Evolutionary conservation across 2,888 invertebrate species (phyloP), one percentile per base, ranked within the genome.

Genomic region (Caenorhabditis japonica): DNA sequence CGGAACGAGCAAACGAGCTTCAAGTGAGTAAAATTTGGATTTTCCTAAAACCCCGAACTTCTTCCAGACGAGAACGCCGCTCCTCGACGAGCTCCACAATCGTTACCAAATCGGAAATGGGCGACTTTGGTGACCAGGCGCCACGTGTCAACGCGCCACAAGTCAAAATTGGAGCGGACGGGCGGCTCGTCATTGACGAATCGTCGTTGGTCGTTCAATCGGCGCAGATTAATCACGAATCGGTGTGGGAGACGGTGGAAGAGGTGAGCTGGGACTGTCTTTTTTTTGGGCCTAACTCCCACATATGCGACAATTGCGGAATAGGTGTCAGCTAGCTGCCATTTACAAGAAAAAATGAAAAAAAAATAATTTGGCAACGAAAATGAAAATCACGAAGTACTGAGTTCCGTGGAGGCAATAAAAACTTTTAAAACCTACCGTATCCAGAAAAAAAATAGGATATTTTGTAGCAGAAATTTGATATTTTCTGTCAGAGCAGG

Each of bases 161-260:
- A 59, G 81, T 85, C 21, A 83, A 81, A 68, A 77, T 85, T 49
- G 82, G 81, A 41, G 73, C 74, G 0, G 77, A 82, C 23, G 85
- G 85, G 15, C 61, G 69, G 23, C 55, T 84, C 23, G 76, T 84
- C 1, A 71, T 84, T 17, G 85, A 85, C 43, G 84, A 85, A 36
- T 60, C 64, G 27, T 81, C 81, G 69, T 68, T 85, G 36, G 68
- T 82, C 3, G 75, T 85, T 5, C 52, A 75, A 12, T 75, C 74
- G 25, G 74, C 64, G 2, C 73, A 77, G 38, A 52, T 75, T 12
- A 68, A 60, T 38, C 52, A 69, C 34, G 51, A 56, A 15, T 75
- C 78, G 13, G 49, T 60, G 13, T 81, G 83, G 80, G 85, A 84
- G 49, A 81, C 77, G 4, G 83, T 85, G 15, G 81, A 85, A 41